phyloP scores from a whole-genome alignment of 2,113 vertebrate species.

The Pitta sordida region DNA sequence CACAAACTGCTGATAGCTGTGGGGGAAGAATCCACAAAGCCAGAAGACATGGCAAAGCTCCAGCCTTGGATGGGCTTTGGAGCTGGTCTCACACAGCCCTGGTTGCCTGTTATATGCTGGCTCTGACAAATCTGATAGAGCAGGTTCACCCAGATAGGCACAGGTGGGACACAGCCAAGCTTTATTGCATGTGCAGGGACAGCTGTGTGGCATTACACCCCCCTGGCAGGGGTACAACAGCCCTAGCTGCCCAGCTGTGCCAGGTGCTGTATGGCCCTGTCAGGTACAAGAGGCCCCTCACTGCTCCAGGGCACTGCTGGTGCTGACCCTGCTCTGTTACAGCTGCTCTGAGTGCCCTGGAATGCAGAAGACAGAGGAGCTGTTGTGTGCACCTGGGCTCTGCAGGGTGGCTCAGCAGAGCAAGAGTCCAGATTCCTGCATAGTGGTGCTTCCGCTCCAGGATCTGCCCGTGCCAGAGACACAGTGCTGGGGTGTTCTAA shows the following conservation, averaged over 20 bases:
- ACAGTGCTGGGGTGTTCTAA: not conserved
- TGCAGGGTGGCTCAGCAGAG: not conserved
- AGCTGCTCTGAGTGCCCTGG: not conserved
- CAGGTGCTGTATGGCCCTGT: not conserved
- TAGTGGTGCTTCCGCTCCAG: not conserved
- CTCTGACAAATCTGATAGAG: not conserved
- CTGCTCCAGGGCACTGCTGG: not conserved
- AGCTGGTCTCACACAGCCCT: fast-evolving
- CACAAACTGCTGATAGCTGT: not conserved
- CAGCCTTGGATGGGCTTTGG: not conserved
- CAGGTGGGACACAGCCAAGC: not conserved
- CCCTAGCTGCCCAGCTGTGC: not conserved
- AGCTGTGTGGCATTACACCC: not conserved
- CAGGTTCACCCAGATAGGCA: not conserved
- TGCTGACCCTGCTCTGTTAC: fast-evolving
- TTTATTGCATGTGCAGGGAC: not conserved
- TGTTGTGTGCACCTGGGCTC: not conserved
- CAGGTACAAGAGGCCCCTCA: not conserved
- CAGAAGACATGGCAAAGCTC: not conserved
- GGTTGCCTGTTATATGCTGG: not conserved
- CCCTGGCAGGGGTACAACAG: not conserved
- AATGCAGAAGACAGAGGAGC: not conserved
- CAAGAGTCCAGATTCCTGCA: not conserved
- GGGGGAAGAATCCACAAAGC: not conserved
- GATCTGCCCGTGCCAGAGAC: not conserved